A percentile compares a stretch with the other conserved stretches of the same genome.
phyloP scores from a whole-genome alignment of 2,797 vertebrate genomes.

The Aeoliscus strigatus region DNA sequence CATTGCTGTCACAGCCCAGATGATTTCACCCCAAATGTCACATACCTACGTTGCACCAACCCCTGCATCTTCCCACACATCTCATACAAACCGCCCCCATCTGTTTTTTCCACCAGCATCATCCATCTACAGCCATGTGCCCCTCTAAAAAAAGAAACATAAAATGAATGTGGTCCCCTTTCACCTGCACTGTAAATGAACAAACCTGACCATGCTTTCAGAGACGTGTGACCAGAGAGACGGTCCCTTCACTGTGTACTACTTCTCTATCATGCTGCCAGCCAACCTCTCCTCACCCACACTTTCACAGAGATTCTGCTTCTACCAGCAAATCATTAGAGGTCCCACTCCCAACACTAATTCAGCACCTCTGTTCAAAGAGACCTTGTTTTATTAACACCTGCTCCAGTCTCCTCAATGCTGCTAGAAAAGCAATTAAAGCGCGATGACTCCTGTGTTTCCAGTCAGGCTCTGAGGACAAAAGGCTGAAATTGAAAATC shows the following conservation, averaged over 20 bases:
- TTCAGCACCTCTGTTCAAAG: constrained; percentile 42
- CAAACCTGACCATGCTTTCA: too few species aligned
- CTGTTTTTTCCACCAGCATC: too few species aligned
- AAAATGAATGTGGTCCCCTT: too few species aligned
- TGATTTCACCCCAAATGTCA: constrained; percentile 1
- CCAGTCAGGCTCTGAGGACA: too few species aligned
- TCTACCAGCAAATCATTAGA: constrained; percentile 40
- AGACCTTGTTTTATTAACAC: constrained; percentile 54
- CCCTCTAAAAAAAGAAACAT: too few species aligned
- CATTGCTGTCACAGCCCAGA: constrained; percentile 3
- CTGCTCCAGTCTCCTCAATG: constrained; percentile 26
- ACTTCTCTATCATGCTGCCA: constrained; percentile 15
- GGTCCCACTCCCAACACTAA: constrained; percentile 33
- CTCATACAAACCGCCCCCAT: too few species aligned
- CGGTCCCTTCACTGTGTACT: too few species aligned
- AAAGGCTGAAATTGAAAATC: too few species aligned
- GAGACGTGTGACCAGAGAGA: too few species aligned
- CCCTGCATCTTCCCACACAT: constrained; percentile 17
- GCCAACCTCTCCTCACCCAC: constrained; percentile 23
- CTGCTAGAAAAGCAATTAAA: constrained; percentile 41
- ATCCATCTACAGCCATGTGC: too few species aligned
- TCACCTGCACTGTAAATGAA: too few species aligned
- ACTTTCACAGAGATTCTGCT: constrained; percentile 31
- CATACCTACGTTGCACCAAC: constrained; percentile 9
- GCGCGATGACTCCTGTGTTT: too few species aligned